phyloP scores from a whole-genome alignment of 92 coral and sea anemone genomes.

The Ricordea florida region DNA sequence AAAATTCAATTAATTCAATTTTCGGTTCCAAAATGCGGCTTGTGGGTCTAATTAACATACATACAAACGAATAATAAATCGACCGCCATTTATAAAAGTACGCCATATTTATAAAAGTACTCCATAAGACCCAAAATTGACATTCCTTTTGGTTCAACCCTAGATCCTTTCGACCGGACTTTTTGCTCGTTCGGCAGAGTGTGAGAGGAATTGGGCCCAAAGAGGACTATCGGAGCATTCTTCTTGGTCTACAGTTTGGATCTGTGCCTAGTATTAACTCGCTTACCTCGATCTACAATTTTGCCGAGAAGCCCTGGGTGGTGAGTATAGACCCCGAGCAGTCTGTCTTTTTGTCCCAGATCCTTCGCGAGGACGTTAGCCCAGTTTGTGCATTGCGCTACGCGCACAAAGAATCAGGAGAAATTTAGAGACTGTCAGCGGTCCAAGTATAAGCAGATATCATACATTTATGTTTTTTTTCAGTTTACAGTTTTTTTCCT shows the following conservation, averaged over 20 bases:
- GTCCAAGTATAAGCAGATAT: too few species aligned
- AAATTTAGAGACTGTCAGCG: too few species aligned
- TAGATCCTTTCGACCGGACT: slow-evolving; percentile 98
- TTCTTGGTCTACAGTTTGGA: slow-evolving; percentile 94
- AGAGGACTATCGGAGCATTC: slow-evolving; percentile 85
- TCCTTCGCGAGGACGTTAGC: too few species aligned
- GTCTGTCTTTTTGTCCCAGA: background rate
- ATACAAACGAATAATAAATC: too few species aligned
- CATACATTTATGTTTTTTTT: background rate
- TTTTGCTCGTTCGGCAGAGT: slow-evolving; percentile 86
- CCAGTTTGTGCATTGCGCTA: too few species aligned
- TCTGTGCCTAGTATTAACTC: slow-evolving; percentile 95
- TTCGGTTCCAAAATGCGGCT: too few species aligned
- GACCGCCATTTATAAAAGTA: too few species aligned
- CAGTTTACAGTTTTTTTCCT: background rate
- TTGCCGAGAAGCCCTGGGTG: slow-evolving; percentile 98
- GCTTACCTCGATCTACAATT: slow-evolving; percentile 84
- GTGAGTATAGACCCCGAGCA: slow-evolving; percentile 39
- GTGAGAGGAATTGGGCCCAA: slow-evolving; percentile 94
- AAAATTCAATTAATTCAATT: too few species aligned
- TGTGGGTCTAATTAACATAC: too few species aligned
- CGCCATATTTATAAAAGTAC: background rate
- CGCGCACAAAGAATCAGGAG: too few species aligned
- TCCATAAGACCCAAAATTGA: background rate
- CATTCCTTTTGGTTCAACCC: background rate